Conservation (phyloP, 2,113 vertebrate species). For the Elephas maximus region DNA sequence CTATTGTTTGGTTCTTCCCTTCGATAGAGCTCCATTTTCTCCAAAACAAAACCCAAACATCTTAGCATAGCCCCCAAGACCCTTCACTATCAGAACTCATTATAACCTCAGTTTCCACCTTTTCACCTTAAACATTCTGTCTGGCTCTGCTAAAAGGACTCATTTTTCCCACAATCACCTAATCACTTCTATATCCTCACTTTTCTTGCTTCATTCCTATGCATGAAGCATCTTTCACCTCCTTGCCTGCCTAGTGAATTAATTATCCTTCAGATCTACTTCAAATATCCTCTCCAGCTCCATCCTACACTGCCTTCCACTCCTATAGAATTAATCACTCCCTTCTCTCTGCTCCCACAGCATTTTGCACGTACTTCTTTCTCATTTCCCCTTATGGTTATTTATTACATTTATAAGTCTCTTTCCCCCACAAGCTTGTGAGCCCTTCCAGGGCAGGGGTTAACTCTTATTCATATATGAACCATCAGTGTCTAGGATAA, state of each 20-base stretch:
- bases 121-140: neutral
- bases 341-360: neutral
- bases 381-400: neutral
- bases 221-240: neutral
- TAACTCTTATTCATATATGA: neutral
- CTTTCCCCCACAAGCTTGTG: neutral
- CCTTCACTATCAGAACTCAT: neutral
- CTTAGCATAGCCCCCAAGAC: neutral
- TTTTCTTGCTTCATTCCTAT: neutral
- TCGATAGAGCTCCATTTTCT: neutral
- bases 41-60: neutral
- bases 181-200: neutral
- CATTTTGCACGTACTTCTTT: conserved; percentile 32
- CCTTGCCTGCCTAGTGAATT: neutral
- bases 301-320: neutral
- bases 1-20: neutral
- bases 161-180: neutral
- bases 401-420: neutral
- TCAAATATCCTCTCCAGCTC: neutral
- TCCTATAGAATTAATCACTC: neutral
- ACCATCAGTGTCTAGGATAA: neutral
- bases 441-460: neutral
- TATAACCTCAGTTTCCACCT: neutral
- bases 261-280: conserved; percentile 35
- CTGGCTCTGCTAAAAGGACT: neutral